Conservation (phyloP, 1,140 invertebrate genomes). For the Neodiprion lecontei region DNA sequence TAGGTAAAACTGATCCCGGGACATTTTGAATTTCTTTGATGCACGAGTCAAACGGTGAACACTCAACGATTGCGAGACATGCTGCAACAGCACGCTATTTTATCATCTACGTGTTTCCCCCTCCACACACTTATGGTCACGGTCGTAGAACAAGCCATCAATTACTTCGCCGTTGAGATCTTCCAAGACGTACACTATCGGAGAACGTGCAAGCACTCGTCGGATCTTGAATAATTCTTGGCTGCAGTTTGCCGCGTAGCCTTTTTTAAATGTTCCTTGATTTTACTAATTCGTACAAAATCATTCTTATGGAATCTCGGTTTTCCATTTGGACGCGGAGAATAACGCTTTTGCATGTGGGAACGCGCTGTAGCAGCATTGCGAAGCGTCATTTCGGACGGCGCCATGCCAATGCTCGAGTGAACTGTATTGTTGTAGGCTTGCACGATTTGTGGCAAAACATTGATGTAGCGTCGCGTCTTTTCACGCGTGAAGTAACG, state of each 20-base stretch:
- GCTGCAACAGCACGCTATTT: no score
- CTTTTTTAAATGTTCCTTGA: not conserved
- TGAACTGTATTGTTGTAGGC: constrained; percentile 30
- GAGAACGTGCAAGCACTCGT: not conserved
- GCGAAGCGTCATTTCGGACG: constrained; percentile 15
- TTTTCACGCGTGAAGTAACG: constrained; percentile 30
- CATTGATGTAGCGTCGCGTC: constrained; percentile 27
- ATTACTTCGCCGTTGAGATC: not conserved
- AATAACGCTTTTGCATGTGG: not conserved
- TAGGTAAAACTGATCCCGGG: no score
- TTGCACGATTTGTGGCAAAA: no score
- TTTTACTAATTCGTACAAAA: not conserved
- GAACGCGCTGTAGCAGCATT: constrained; percentile 9
- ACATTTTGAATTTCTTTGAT: no score
- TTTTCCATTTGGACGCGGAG: not conserved
- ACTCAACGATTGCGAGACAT: no score
- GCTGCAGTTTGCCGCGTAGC: not conserved
- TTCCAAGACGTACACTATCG: not conserved
- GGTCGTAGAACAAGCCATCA: not conserved
- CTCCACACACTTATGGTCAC: not conserved
- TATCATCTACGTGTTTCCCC: no score
- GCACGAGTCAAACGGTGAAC: no score
- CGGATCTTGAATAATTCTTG: not conserved
- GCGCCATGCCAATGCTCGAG: constrained; percentile 20
- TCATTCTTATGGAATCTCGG: not conserved